Conservation (phyloP, 2,797 vertebrate genomes). For the Sylvilagus floridanus region DNA sequence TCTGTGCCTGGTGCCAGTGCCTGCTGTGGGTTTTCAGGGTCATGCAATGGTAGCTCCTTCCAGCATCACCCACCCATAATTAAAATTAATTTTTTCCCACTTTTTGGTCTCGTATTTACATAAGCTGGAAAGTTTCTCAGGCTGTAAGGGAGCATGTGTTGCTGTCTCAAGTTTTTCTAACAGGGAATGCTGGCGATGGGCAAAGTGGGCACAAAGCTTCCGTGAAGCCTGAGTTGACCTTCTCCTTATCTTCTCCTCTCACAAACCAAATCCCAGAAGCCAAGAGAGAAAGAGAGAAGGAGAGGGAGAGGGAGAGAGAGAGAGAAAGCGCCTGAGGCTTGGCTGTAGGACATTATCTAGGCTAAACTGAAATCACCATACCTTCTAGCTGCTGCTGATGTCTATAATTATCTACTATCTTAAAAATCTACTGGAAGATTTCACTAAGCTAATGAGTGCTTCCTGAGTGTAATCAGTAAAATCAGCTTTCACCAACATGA, state of each 20-base stretch:
- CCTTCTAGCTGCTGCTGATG: not conserved
- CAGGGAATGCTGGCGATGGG: not conserved
- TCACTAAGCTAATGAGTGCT: not conserved
- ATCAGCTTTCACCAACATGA: constrained; percentile 3
- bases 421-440: not conserved
- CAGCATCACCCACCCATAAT: not conserved
- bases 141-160: not conserved
- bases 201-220: not conserved
- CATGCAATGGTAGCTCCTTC: not conserved
- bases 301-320: too few relatives aligned
- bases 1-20: not conserved
- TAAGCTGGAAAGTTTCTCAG: not conserved
- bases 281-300: too few relatives aligned
- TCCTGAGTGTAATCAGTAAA: not conserved
- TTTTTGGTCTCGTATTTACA: not conserved
- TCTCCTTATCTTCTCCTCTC: not conserved
- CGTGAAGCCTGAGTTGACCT: not conserved
- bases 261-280: not conserved
- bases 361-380: not conserved
- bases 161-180: not conserved
- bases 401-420: not conserved
- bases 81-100: not conserved
- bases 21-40: not conserved
- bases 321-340: not conserved
- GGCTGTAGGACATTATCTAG: not conserved